Base-by-base conservation (phyloP, 2,797 vertebrate genomes). In the Malacoctenus gilli region DNA sequence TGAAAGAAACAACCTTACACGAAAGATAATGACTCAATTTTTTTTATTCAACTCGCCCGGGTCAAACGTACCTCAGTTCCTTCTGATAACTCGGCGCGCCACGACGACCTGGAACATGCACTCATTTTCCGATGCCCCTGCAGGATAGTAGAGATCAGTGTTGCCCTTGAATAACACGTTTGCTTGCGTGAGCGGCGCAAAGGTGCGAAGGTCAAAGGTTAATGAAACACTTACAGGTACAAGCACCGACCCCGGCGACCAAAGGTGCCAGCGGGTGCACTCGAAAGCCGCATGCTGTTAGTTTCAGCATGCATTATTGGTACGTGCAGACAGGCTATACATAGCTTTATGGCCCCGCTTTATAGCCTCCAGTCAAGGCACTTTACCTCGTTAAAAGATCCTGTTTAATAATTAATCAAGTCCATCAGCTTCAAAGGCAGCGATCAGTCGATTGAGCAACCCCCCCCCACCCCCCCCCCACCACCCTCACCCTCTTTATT, bases 351-450 rank as follows among this genome's bases (percentile, higher is more conserved):
- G 46, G 72, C 50, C 58, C 21, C 4, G 42, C 60, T 57, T 60
- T 62, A 68, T 68, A 64, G 72, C 77, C 75, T 79, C 65, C 48
- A 80, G 65, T 80, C 72, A 59, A 62, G 65, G 67, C 80, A 82
- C 74, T 87, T 87, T 83, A 69, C 77, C 56, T 82, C 44, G 64
- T 84, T 87, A 83, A 85, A 86, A 80, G 77, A 85, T 75, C 71
- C 75, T 51, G 59, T 67, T 91, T 72, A 89, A 91, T 89, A 87
- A 90, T 91, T 86, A 79, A 90, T 87, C 8, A 16, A 68, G 78
- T 83, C 74, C 79, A 81, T 85, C 82, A 56, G 61, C 83, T 80
- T 88, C 79, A 84, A 82, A 87, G 72, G 69, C 72, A 70, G 61
- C 61, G 75, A 85, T 88, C 84, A 72, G 84, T 89, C 58, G 70